phyloP scores from a whole-genome alignment of 2,113 vertebrate genomes.

The Oncorhynchus mykiss region DNA sequence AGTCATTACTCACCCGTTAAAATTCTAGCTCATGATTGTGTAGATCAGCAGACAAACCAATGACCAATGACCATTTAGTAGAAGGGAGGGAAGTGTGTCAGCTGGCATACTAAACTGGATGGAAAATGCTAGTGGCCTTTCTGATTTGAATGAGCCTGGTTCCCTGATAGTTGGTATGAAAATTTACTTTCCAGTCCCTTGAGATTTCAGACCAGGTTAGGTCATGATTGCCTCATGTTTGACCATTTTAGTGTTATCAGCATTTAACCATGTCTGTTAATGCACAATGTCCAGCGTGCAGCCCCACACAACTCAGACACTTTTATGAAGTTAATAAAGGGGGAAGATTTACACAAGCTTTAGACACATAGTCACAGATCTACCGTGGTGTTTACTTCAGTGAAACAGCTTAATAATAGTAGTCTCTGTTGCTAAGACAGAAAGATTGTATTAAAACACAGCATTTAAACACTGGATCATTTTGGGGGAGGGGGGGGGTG shows the following conservation, averaged over 20 bases:
- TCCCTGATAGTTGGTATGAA: slow-evolving; percentile 55
- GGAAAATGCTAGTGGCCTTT: slow-evolving; percentile 56
- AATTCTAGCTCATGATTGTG: not conserved
- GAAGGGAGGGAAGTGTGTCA: slow-evolving; percentile 41
- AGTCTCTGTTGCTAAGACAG: no score
- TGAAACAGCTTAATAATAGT: no score
- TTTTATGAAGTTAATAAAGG: not conserved
- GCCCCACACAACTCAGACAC: not conserved
- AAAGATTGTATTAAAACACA: no score
- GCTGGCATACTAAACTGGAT: slow-evolving; percentile 38
- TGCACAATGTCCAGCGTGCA: not conserved
- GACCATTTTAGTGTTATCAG: not conserved
- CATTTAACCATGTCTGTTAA: not conserved
- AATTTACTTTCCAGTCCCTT: slow-evolving; percentile 58
- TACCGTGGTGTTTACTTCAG: no score
- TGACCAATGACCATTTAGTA: slow-evolving; percentile 9
- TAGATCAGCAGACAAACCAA: not conserved
- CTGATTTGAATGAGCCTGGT: slow-evolving; percentile 58
- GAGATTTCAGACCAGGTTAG: slow-evolving; percentile 21
- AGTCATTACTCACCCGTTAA: not conserved
- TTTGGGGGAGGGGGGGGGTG: not conserved
- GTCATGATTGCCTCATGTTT: slow-evolving; percentile 7
- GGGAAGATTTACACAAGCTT: no score
- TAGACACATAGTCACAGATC: no score
- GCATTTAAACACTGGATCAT: no score